Conservation (phyloP, 2,888 invertebrate genomes). For the Platynereis dumerilii region DNA sequence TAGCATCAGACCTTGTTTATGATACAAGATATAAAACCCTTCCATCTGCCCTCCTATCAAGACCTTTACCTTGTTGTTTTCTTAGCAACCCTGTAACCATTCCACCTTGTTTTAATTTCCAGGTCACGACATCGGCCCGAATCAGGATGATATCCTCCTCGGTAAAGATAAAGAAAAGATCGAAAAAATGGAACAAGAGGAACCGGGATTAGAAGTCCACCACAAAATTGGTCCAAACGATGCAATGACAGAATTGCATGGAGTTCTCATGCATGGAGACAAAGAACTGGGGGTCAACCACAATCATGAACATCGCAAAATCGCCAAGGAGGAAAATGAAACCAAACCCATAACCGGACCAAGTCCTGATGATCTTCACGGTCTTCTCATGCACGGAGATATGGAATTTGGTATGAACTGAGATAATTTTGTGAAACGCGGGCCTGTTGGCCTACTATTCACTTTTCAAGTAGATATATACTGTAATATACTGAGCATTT, state of each 20-base stretch:
- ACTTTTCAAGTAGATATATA: too few species aligned
- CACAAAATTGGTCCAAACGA: constrained; percentile 27
- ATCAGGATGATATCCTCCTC: too few species aligned
- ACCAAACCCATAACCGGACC: constrained; percentile 24
- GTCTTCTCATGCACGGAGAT: constrained; percentile 48
- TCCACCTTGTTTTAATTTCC: too few species aligned
- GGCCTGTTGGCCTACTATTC: too few species aligned
- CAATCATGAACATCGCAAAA: constrained; percentile 2
- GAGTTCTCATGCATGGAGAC: constrained; percentile 32
- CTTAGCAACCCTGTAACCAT: too few species aligned
- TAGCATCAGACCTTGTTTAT: too few species aligned
- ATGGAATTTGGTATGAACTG: constrained; percentile 26
- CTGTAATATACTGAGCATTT: too few species aligned
- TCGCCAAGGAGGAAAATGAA: not conserved
- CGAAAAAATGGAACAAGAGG: not conserved
- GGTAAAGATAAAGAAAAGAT: not conserved
- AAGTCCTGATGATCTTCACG: constrained; percentile 41
- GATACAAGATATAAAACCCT: too few species aligned
- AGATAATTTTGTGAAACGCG: too few species aligned
- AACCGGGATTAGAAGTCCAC: not conserved
- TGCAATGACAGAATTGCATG: constrained; percentile 34
- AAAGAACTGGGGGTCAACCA: constrained; percentile 22
- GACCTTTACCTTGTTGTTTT: too few species aligned
- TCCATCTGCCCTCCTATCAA: too few species aligned
- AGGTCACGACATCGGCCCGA: too few species aligned